A percentile compares a stretch with the other conserved stretches of the same genome.
Conservation (phyloP, 2,888 invertebrate species). For the Hyppa rectilinea region DNA sequence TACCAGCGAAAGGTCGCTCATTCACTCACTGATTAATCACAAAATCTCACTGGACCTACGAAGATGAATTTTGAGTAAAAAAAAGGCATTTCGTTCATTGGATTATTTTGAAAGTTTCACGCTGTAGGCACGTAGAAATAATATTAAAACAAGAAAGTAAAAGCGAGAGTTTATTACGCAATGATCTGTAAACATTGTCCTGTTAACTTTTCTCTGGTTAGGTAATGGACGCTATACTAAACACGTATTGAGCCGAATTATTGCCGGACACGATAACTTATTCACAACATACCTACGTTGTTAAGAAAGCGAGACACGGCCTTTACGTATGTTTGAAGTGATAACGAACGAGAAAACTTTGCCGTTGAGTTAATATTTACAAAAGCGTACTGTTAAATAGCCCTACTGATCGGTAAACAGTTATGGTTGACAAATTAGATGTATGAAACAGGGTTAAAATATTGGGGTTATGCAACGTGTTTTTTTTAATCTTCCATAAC, state of each 20-base stretch:
- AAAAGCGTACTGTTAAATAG: constrained; percentile 9
- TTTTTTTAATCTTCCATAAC: too few species aligned
- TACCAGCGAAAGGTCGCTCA: too few species aligned
- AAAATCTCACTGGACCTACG: too few species aligned
- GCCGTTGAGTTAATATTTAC: constrained; percentile 20
- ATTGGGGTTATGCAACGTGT: not conserved
- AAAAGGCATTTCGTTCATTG: too few species aligned
- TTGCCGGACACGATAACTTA: constrained; percentile 37
- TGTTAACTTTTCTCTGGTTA: constrained; percentile 25
- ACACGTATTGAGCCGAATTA: constrained; percentile 37
- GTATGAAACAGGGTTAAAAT: too few species aligned
- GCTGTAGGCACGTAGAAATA: constrained; percentile 1
- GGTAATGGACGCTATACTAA: constrained; percentile 16
- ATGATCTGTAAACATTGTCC: constrained; percentile 26
- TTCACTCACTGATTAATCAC: too few species aligned
- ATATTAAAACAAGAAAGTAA: constrained; percentile 21
- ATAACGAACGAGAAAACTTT: constrained; percentile 22
- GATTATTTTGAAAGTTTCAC: not conserved
- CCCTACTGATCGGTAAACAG: not conserved
- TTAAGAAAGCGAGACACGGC: constrained; percentile 45
- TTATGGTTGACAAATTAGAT: not conserved
- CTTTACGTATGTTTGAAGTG: constrained; percentile 18
- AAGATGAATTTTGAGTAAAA: too few species aligned
- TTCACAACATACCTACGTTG: constrained; percentile 40
- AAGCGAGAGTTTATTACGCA: constrained; percentile 29